A percentile compares a stretch with the other conserved stretches of the same genome.
These are phyloP conservation scores for Actinia equina DNA, from an alignment of 64 coral and sea anemone genomes.

Conservation along the genomic window DNA sequence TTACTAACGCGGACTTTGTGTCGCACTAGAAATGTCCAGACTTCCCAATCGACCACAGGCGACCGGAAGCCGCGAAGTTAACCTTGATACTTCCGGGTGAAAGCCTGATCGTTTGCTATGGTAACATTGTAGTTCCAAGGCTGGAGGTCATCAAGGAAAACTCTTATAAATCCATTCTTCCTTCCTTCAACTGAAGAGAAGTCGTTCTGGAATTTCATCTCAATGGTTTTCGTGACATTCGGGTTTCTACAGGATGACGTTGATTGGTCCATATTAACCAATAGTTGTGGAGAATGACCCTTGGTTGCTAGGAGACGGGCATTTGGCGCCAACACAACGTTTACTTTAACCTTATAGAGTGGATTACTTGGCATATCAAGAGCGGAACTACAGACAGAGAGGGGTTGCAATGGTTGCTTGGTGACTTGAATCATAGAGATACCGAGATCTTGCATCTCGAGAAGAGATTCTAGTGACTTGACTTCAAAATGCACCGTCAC, in stretches of 20 bases:
- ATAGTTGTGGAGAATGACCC: constrained; percentile 58
- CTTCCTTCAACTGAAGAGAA: constrained; percentile 35
- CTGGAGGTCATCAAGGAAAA: constrained; percentile 13
- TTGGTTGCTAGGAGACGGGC: not conserved
- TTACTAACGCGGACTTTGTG: no score
- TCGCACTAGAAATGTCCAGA: no score
- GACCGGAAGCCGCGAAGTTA: constrained; percentile 33
- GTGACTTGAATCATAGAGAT: constrained; percentile 54
- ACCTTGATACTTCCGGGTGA: constrained; percentile 53
- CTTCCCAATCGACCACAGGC: no score
- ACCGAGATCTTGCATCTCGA: constrained; percentile 36
- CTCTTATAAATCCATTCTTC: constrained; percentile 17
- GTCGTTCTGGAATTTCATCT: constrained; percentile 44
- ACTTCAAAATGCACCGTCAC: constrained; percentile 17
- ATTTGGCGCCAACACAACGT: constrained; percentile 29
- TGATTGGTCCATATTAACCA: constrained; percentile 40
- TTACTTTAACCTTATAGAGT: not conserved
- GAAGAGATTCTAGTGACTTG: constrained; percentile 3
- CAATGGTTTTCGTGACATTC: constrained; percentile 32
- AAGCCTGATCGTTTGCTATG: constrained; percentile 30
- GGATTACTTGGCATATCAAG: not conserved
- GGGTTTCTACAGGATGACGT: constrained; percentile 50
- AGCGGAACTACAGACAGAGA: constrained; percentile 9
- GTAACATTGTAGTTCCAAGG: not conserved
- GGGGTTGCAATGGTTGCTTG: not conserved